These are phyloP conservation scores for Pyrochroa serraticornis DNA, from an alignment of 2,888 invertebrate genomes.

Conservation along the genomic window DNA sequence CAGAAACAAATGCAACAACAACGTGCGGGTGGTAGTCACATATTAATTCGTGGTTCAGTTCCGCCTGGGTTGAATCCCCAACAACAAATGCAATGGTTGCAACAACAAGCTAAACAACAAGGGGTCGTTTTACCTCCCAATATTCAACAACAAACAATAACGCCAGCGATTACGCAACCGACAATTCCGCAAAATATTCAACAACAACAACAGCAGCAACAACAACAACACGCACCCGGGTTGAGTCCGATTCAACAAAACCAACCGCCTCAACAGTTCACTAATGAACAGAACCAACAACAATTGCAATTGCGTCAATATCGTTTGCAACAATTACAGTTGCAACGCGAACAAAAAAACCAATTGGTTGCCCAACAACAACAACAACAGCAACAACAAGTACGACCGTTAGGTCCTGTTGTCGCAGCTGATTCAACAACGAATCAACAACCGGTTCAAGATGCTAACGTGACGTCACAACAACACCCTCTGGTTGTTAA, in stretches of 20 bases:
- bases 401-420: conserved; percentile 37
- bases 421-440: conserved; percentile 41
- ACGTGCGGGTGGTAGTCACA: conserved; percentile 55
- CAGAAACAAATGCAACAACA: conserved; percentile 63
- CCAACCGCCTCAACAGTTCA: conserved; percentile 36
- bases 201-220: conserved; percentile 20
- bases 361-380: conserved; percentile 20
- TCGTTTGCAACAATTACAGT: conserved; percentile 67
- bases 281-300: conserved; percentile 37
- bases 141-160: conserved; percentile 50
- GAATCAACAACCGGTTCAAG: conserved; percentile 23
- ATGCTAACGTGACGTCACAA: conserved; percentile 13
- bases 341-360: conserved; percentile 45
- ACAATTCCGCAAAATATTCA: conserved; percentile 21
- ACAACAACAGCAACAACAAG: conserved; percentile 31
- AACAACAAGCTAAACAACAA: conserved; percentile 57
- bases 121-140: conserved; percentile 54
- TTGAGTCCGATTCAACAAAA: conserved; percentile 52
- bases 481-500: conserved; percentile 72
- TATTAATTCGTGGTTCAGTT: conserved; percentile 54
- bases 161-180: conserved; percentile 36
- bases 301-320: conserved; percentile 62
- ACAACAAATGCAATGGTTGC: conserved; percentile 58
- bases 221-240: conserved; percentile 45
- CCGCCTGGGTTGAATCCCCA: conserved; percentile 55